Evolutionary conservation across 2,113 vertebrate genomes (phyloP).

Genomic region (Dissostichus mawsoni): DNA sequence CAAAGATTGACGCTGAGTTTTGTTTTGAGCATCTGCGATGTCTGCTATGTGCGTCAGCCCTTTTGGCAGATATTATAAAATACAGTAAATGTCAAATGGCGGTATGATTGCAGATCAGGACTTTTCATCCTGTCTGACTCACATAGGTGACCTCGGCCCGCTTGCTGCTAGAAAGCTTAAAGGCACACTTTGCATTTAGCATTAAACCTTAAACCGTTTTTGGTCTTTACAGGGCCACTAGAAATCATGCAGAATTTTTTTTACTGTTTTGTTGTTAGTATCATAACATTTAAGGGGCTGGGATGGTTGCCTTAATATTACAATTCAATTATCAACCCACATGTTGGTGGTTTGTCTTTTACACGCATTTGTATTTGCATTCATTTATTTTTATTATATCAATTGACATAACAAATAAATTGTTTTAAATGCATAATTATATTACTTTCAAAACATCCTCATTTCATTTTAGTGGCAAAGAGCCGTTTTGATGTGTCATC

Average conservation of each 20-base stretch:
- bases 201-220: conserved; percentile 49
- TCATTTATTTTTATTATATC: conserved; percentile 9
- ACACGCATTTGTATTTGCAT: conserved; percentile 17
- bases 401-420: conserved; percentile 22
- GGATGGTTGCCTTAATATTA: conserved; percentile 40
- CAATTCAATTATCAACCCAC: conserved; percentile 25
- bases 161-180: conserved; percentile 53
- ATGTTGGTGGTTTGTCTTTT: neutral
- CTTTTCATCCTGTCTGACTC: conserved; percentile 32
- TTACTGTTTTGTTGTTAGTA: conserved; percentile 49
- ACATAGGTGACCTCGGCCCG: conserved; percentile 45
- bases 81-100: conserved; percentile 63
- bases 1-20: conserved; percentile 36
- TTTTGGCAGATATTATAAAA: conserved; percentile 51
- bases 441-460: conserved; percentile 40
- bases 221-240: conserved; percentile 25
- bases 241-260: conserved; percentile 27
- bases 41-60: conserved; percentile 52
- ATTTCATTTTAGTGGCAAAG: conserved; percentile 20
- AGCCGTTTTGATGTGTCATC: conserved; percentile 31
- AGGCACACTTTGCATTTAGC: conserved; percentile 46
- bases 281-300: conserved; percentile 43
- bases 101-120: conserved; percentile 42
- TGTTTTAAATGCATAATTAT: conserved; percentile 25
- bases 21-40: conserved; percentile 39